phyloP scores from a whole-genome alignment of 2,888 invertebrate species.

The Ichneumoninae sp. region DNA sequence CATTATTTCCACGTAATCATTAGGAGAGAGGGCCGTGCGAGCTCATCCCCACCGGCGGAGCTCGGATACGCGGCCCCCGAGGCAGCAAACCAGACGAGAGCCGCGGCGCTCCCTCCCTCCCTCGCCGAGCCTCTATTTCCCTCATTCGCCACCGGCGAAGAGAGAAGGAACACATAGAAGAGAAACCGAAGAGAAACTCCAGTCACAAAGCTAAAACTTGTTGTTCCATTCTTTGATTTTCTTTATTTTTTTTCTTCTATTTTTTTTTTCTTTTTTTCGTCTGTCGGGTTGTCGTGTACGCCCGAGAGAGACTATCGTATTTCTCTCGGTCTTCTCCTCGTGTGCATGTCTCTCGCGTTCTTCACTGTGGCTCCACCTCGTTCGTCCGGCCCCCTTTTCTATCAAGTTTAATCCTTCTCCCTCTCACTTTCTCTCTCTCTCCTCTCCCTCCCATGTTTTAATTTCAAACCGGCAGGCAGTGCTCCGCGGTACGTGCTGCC shows the following conservation, averaged over 20 bases:
- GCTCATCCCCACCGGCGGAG: constrained; percentile 72
- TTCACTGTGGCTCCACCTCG: constrained; percentile 59
- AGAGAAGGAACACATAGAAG: not conserved
- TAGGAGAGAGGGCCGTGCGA: constrained; percentile 72
- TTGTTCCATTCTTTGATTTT: constrained; percentile 17
- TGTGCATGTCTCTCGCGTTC: constrained; percentile 43
- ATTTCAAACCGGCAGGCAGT: constrained; percentile 56
- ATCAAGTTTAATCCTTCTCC: constrained; percentile 46
- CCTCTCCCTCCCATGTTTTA: constrained; percentile 32
- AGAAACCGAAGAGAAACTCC: constrained; percentile 1
- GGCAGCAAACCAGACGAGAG: constrained; percentile 8
- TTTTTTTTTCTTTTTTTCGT: not conserved
- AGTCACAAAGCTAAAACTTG: constrained; percentile 17
- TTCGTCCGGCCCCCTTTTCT: constrained; percentile 64
- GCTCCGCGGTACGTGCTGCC: constrained; percentile 78
- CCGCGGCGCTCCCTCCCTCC: not conserved
- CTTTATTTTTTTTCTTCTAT: too few relatives aligned
- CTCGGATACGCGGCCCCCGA: constrained; percentile 28
- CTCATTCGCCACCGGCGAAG: not conserved
- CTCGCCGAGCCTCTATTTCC: not conserved
- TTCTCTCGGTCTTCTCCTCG: constrained; percentile 53
- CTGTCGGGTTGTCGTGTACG: constrained; percentile 17
- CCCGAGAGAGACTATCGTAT: constrained; percentile 54
- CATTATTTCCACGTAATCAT: constrained; percentile 82
- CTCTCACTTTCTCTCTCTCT: not conserved